Evolutionary conservation across 37 sponge, comb jelly and placozoan species (phyloP), one percentile per base, ranked within the genome.

Genomic region (Cliona cf. orientalis): DNA sequence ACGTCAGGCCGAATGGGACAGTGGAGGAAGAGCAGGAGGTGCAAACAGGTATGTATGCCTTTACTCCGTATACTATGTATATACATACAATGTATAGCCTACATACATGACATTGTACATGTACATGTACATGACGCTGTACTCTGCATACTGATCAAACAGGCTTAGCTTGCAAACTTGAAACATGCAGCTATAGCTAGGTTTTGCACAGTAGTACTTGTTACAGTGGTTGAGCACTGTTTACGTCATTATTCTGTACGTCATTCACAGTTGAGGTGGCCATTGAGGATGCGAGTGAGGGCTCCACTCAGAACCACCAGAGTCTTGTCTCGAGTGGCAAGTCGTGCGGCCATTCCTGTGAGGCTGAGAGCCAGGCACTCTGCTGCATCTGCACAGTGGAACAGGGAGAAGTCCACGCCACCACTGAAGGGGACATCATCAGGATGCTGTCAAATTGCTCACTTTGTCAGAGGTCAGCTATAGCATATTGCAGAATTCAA

Each of bases 261-360:
- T 9, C 28, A 45, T 25, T 33, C 33, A 7, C 49, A 79, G 78
- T 77, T 38, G 78, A 64, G 9, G 46, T 64, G 65, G 42, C 62
- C 32, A n/a, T 59, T 77, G 78, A 66, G 2, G 28, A 19, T 41
- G 22, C n/a, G n/a, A 38, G 25, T 65, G 25, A 6, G 2, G 42
- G 3, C 71, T 29, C 42, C 29, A 5, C 25, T 34, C 23, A 11
- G n/a, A 42, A 23, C 39, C 31, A 22, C 46, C 46, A 5, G 5
- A 31, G 25, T 5, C 65, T 19, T 0, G 1, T 28, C 37, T 9
- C 17, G 32, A 64, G 37, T 43, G 64, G 45, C 37, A 79, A 80
- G 70, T 17, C 70, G 9, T 80, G 80, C 39, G 80, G 80, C 32
- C 80, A 80, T 42, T 22, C 19, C 17, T 80, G 80, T 57, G 43